Conservation (phyloP, 2,797 vertebrate genomes). For the Chiloscyllium punctatum region DNA sequence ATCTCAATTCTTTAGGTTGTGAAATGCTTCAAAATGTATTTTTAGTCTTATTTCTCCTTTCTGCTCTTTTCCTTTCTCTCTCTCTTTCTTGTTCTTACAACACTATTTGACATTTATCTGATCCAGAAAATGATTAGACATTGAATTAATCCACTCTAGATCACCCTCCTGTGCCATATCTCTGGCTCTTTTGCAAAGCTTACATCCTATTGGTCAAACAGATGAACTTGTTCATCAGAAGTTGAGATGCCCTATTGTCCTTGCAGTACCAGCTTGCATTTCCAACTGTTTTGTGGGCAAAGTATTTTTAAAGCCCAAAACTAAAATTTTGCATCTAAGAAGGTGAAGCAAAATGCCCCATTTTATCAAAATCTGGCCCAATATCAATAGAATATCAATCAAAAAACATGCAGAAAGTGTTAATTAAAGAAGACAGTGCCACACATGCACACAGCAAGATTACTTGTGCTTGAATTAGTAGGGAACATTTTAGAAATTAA, state of each 20-base stretch:
- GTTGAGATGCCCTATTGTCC: background rate
- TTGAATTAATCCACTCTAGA: background rate
- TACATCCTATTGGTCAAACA: background rate
- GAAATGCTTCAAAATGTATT: background rate
- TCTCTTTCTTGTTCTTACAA: background rate
- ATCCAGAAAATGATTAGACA: background rate
- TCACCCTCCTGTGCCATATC: background rate
- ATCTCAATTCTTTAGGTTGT: background rate
- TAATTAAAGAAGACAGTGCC: background rate
- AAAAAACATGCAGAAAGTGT: background rate
- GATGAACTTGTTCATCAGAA: background rate
- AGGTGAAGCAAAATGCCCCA: background rate
- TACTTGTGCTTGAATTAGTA: background rate
- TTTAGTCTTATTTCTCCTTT: background rate
- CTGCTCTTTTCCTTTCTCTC: background rate
- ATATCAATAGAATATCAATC: background rate
- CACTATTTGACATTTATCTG: background rate
- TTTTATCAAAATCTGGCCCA: background rate
- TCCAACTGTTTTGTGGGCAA: background rate
- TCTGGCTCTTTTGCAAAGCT: background rate
- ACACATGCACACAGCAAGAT: background rate
- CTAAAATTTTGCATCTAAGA: background rate
- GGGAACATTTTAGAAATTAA: background rate
- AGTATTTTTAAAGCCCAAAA: background rate
- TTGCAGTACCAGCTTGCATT: background rate